Percentiles rank a stretch among this genome's conserved stretches.
Evolutionary conservation across 2,113 vertebrate genomes (phyloP).

Genomic region (Oenanthe oenanthe): DNA sequence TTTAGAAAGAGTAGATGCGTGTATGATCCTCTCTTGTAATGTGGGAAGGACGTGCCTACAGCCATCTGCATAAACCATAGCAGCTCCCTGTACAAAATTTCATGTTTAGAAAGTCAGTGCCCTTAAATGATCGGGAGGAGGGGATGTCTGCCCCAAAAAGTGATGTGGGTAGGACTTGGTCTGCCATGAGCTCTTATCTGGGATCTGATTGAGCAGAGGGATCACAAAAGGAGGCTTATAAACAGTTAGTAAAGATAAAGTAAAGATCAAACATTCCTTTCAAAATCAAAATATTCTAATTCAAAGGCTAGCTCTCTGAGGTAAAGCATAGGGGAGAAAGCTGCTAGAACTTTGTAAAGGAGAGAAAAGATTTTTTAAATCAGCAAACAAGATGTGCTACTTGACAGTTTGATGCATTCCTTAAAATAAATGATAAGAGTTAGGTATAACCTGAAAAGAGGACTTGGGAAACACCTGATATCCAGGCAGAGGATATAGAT

Average conservation of each 20-base stretch:
- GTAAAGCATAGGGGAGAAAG: background rate
- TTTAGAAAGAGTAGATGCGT: background rate
- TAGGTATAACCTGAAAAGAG: background rate
- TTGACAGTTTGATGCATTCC: background rate
- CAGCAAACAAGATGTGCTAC: background rate
- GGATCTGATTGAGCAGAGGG: background rate
- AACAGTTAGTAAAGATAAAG: background rate
- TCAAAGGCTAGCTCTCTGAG: background rate
- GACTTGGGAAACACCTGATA: background rate
- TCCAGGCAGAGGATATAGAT: background rate
- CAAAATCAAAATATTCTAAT: background rate
- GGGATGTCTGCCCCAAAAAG: background rate
- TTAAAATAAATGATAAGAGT: background rate
- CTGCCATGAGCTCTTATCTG: background rate
- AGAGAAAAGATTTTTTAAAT: background rate
- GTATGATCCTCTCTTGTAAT: background rate
- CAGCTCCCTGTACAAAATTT: background rate
- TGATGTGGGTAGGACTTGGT: background rate
- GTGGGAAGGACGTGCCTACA: conserved; percentile 5
- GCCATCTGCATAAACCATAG: background rate
- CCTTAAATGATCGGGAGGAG: background rate
- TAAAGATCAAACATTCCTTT: background rate
- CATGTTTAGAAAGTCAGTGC: accelerated
- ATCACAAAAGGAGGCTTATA: background rate
- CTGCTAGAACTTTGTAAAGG: background rate